Evolutionary conservation across 1,140 invertebrate species (phyloP).

Genomic region (Zophobas atratus): DNA sequence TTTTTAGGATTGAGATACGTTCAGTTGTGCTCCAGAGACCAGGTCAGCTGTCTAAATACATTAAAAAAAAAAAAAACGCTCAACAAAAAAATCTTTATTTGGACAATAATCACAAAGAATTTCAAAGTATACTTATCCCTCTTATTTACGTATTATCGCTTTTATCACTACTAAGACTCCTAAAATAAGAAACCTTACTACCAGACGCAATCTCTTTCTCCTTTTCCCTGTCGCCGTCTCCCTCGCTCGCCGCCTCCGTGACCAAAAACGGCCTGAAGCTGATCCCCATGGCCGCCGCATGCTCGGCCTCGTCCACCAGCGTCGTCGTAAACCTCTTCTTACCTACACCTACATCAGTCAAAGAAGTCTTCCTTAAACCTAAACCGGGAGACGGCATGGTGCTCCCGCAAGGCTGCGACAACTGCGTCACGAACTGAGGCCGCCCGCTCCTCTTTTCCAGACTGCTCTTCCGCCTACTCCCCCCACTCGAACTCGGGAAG

Average conservation of each 20-base stretch:
- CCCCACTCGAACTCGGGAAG: constrained; percentile 26
- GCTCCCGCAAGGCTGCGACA: constrained; percentile 52
- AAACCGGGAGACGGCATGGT: constrained; percentile 12
- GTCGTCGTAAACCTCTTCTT: constrained; percentile 50
- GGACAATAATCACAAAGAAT: constrained; percentile 15
- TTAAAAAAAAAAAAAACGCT: constrained; percentile 1
- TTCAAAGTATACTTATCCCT: background rate
- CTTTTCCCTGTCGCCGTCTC: background rate
- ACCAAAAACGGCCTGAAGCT: background rate
- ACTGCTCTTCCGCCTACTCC: constrained; percentile 1
- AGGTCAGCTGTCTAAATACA: too few relatives aligned
- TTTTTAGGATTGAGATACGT: too few relatives aligned
- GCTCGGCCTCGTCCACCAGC: constrained; percentile 67
- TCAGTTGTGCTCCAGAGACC: too few relatives aligned
- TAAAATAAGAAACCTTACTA: constrained; percentile 16
- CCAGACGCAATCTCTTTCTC: background rate
- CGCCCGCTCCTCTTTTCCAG: constrained; percentile 30
- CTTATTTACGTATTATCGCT: constrained; percentile 18
- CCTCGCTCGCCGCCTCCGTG: background rate
- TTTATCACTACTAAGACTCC: constrained; percentile 30
- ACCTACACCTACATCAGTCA: constrained; percentile 37
- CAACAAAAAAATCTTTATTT: constrained; percentile 9
- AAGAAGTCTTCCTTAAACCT: constrained; percentile 47
- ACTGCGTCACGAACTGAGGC: constrained; percentile 53
- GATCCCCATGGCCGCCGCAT: constrained; percentile 62